Evolutionary conservation across 1,140 invertebrate species (phyloP).

Genomic region (Anastatus disparis): DNA sequence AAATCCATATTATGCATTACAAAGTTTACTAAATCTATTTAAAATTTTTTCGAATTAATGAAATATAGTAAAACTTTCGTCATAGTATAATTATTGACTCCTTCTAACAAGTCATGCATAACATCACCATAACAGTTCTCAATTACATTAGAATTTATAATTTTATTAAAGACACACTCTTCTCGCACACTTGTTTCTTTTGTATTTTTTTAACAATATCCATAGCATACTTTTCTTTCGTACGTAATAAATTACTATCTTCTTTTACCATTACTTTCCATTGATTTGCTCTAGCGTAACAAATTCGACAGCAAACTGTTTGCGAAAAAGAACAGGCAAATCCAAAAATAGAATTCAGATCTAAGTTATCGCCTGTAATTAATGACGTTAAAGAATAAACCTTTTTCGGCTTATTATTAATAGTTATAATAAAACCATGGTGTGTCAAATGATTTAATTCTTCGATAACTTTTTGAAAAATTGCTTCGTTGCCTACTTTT

Average conservation of each 20-base stretch:
- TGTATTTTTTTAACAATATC: constrained; percentile 8
- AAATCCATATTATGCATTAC: constrained; percentile 9
- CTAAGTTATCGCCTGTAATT: constrained; percentile 36
- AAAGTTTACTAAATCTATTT: constrained; percentile 22
- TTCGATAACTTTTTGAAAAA: constrained; percentile 26
- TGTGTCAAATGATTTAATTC: constrained; percentile 28
- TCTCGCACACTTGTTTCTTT: constrained; percentile 30
- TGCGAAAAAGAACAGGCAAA: constrained; percentile 23
- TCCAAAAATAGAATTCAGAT: constrained; percentile 28
- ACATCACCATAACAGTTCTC: constrained; percentile 1
- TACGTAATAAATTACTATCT: constrained; percentile 3
- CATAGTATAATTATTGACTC: constrained; percentile 24
- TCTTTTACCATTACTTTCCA: constrained; percentile 9
- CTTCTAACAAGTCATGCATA: constrained; percentile 38
- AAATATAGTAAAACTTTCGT: constrained; percentile 12
- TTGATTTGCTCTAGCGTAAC: constrained; percentile 2
- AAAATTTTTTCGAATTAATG: background rate
- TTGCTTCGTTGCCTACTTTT: constrained; percentile 3
- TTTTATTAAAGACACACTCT: constrained; percentile 17
- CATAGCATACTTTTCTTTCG: constrained; percentile 3
- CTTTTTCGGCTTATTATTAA: constrained; percentile 20
- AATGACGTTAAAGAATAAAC: constrained; percentile 33
- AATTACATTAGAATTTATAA: constrained; percentile 34
- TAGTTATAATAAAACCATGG: constrained; percentile 14
- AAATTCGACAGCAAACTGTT: constrained; percentile 39